Evolutionary conservation across 2,888 invertebrate species (phyloP).

Genomic region (Ectemnius continuus): DNA sequence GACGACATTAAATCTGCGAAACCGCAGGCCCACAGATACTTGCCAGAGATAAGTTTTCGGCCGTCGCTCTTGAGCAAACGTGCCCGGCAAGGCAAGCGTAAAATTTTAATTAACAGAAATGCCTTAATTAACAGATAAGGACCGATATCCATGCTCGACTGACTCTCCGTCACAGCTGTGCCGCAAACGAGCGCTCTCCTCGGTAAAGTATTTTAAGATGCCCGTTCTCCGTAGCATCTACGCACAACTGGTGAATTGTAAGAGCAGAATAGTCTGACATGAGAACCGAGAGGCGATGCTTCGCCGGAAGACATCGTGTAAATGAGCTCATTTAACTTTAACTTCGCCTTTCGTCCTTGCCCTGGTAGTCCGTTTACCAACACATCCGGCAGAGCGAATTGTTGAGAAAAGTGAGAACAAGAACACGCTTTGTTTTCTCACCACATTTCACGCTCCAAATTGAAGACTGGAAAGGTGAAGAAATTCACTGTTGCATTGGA

Average conservation of each 20-base stretch:
- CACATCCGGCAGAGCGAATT: not conserved
- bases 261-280: not conserved
- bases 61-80: constrained; percentile 22
- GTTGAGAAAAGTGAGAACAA: not conserved
- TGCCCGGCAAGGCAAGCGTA: constrained; percentile 52
- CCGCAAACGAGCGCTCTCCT: constrained; percentile 10
- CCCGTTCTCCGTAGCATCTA: constrained; percentile 7
- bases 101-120: constrained; percentile 68
- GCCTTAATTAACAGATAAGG: constrained; percentile 65
- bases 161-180: constrained; percentile 33
- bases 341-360: not conserved
- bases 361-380: constrained; percentile 4
- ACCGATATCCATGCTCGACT: constrained; percentile 44
- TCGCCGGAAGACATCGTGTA: not conserved
- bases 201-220: constrained; percentile 42
- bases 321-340: not conserved
- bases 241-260: not conserved
- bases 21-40: constrained; percentile 38
- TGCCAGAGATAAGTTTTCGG: constrained; percentile 32
- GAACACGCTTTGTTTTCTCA: not conserved
- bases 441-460: not conserved
- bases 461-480: no score
- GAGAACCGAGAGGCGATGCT: not conserved
- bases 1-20: constrained; percentile 37
- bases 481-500: no score